Conservation (phyloP, 37 sponge, comb jelly and placozoan species). For the Spongia lamella region DNA sequence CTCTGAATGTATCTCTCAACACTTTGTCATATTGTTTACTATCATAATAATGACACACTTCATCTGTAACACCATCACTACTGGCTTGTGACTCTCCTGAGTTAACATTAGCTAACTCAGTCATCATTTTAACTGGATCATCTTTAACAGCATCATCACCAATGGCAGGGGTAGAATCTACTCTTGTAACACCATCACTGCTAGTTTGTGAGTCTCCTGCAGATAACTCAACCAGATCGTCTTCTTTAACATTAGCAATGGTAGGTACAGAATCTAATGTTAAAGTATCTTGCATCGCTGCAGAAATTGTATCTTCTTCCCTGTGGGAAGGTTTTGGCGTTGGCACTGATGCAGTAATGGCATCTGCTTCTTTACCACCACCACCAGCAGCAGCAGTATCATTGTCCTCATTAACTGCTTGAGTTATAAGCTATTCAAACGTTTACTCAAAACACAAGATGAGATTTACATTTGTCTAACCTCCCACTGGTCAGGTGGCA, state of each 20-base stretch:
- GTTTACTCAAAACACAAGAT: not conserved
- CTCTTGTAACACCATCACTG: not conserved
- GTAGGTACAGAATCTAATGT: too few species aligned
- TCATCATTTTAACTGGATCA: not conserved
- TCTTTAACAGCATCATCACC: not conserved
- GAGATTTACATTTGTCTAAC: not conserved
- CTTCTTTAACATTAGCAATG: not conserved
- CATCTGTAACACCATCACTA: too few species aligned
- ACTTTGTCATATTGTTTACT: too few species aligned
- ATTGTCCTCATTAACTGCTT: not conserved
- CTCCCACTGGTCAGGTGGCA: conserved; percentile 37
- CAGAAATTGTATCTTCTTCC: too few species aligned
- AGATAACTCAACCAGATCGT: not conserved
- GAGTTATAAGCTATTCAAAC: not conserved
- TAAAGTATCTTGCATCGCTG: too few species aligned
- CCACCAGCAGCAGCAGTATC: not conserved
- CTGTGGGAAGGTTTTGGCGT: too few species aligned
- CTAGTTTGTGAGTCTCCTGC: not conserved
- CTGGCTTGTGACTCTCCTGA: too few species aligned
- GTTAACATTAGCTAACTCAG: not conserved
- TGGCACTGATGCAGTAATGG: too few species aligned
- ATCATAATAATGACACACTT: too few species aligned
- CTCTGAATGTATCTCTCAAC: too few species aligned
- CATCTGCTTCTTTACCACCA: not conserved
- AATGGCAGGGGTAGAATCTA: not conserved